Evolutionary conservation across 2,113 vertebrate species (phyloP).

Genomic region (Isurus oxyrinchus): DNA sequence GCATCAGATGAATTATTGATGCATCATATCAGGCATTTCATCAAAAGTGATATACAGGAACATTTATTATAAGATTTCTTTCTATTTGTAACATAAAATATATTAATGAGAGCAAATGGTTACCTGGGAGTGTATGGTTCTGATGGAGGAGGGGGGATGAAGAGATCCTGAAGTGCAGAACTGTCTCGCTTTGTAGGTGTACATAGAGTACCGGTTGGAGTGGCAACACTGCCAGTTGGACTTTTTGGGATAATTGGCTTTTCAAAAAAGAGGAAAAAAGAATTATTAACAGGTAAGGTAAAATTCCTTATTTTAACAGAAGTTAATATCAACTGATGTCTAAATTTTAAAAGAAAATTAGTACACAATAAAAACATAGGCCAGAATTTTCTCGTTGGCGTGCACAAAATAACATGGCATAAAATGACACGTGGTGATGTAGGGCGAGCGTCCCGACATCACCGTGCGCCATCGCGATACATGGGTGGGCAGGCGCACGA

Average conservation of each 20-base stretch:
- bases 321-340: not conserved
- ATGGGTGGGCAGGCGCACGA: too few species aligned
- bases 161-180: conserved; percentile 91
- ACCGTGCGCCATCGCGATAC: too few species aligned
- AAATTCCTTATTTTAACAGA: not conserved
- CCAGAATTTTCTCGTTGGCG: too few species aligned
- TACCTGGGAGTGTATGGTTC: conserved; percentile 93
- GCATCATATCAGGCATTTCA: conserved; percentile 25
- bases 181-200: conserved; percentile 92
- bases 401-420: too few species aligned
- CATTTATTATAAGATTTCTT: not conserved
- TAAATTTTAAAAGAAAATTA: not conserved
- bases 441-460: too few species aligned
- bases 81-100: not conserved
- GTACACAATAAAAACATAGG: not conserved
- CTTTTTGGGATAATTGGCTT: conserved; percentile 96
- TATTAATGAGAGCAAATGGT: not conserved
- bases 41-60: not conserved
- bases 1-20: not conserved
- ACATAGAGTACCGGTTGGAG: conserved; percentile 91
- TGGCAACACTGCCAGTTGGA: conserved; percentile 87
- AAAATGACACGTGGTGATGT: too few species aligned
- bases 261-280: conserved; percentile 57
- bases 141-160: conserved; percentile 87
- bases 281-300: conserved; percentile 42